Evolutionary conservation across 1,140 invertebrate species (phyloP), one percentile per base, ranked within the genome.

Genomic region (Manduca sexta): DNA sequence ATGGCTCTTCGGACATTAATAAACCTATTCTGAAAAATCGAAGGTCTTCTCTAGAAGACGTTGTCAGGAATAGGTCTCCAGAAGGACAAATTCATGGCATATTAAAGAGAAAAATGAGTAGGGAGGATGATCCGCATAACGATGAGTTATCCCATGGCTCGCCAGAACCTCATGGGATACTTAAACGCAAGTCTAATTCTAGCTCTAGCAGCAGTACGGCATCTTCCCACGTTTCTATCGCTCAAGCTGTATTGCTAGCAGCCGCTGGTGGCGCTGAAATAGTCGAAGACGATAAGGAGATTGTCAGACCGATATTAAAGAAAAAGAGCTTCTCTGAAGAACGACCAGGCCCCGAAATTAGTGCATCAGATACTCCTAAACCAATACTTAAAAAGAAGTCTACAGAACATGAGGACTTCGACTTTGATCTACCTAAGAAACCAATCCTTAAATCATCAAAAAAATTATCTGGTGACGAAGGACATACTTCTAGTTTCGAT

Each of bases 321-420:
- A 94, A 94, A 74, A 93, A 93, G 86, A 88, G 92, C 88, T 87
- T 89, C 76, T 75, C 88, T 11, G 89, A 90, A 62, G 88, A 89
- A 57, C 64, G 86, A 45, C 84, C 87, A 1, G 73, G 72, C 52
- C 74, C 61, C 3, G 87, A 87, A 43, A 68, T 74, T 54, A 46
- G 71, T 14, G 50, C 62, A 29, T 61, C 63, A 3, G 88, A 91
- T 38, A 88, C 86, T 29, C 91, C 92, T 0, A 92, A 89, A 71
- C 93, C 94, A 1, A 95, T 95, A 67, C 67, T 96, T 6, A 95
- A 96, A 66, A 95, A 95, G 72, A 95, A 94, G 69, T 92, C 92
- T 0, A 93, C 91, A 0, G 94, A 96, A 59, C 90, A 91, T 4
- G 94, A 95, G 46, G 93, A 95, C 62, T 87, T 90, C 50, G 92